Evolutionary conservation across 2,888 invertebrate species (phyloP).

Genomic region (Stramonita haemastoma): DNA sequence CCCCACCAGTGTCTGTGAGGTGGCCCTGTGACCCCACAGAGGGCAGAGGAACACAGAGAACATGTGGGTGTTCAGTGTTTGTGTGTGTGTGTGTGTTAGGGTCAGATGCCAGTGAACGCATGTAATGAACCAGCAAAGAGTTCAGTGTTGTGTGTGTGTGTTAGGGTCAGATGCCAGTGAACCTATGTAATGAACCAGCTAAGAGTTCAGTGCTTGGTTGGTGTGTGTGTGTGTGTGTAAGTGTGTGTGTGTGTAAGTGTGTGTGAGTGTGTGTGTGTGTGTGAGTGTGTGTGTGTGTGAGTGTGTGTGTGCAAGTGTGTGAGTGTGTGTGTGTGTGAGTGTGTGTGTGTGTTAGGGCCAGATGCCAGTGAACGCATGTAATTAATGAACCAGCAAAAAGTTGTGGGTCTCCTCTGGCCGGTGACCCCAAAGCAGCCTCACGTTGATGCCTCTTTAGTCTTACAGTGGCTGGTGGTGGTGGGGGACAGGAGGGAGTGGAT

Average conservation of each 20-base stretch:
- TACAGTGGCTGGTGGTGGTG: too few species aligned
- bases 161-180: too few species aligned
- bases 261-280: neutral
- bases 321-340: neutral
- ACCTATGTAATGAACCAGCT: too few species aligned
- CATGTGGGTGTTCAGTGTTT: neutral
- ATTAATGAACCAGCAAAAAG: too few species aligned
- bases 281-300: neutral
- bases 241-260: neutral
- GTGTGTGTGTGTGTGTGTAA: neutral
- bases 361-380: neutral
- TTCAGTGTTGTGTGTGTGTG: too few species aligned
- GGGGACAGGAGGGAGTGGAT: too few species aligned
- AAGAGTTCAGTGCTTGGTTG: too few species aligned
- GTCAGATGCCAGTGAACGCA: neutral
- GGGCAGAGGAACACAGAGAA: neutral
- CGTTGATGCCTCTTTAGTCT: too few species aligned
- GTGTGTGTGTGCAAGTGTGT: neutral
- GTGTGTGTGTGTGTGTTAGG: neutral
- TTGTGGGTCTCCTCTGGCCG: too few species aligned
- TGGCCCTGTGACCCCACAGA: neutral
- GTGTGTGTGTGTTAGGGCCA: neutral
- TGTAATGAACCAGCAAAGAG: too few species aligned
- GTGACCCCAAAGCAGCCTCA: too few species aligned
- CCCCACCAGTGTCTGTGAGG: too few species aligned